phyloP scores from a whole-genome alignment of 2,113 vertebrate species.

The Paradisaea rubra region DNA sequence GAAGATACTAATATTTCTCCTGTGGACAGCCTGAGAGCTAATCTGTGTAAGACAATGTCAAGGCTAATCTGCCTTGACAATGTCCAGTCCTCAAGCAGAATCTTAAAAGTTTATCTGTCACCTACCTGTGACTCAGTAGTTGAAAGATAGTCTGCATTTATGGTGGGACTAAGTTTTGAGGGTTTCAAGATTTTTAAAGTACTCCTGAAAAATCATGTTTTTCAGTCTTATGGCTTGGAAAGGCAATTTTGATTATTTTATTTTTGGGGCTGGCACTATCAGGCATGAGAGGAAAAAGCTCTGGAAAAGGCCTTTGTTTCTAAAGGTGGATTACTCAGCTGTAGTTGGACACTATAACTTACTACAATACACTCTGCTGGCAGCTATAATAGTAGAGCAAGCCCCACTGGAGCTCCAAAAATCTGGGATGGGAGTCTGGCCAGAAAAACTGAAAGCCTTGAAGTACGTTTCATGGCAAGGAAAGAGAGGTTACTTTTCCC shows the following conservation, averaged over 20 bases:
- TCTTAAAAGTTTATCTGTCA: not conserved
- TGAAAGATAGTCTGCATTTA: not conserved
- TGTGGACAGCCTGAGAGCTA: not conserved
- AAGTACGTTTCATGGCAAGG: conserved; percentile 44
- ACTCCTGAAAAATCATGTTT: not conserved
- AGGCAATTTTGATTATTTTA: not conserved
- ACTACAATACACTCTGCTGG: not conserved
- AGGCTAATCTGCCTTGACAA: not conserved
- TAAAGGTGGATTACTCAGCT: not conserved
- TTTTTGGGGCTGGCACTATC: not conserved
- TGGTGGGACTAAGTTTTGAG: not conserved
- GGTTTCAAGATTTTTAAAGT: not conserved
- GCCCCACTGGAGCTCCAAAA: conserved; percentile 2
- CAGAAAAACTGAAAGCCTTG: conserved; percentile 49
- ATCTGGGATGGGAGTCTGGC: conserved; percentile 26
- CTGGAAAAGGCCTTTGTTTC: not conserved
- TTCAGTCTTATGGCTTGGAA: not conserved
- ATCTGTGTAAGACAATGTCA: not conserved
- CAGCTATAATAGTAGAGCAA: not conserved
- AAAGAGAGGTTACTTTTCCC: conserved; percentile 38
- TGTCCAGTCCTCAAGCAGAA: not conserved
- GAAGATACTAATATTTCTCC: not conserved
- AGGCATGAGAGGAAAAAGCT: not conserved
- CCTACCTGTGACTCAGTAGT: not conserved
- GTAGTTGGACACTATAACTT: not conserved